Evolutionary conservation across 2,113 vertebrate species (phyloP).

Genomic region (Coturnix japonica): DNA sequence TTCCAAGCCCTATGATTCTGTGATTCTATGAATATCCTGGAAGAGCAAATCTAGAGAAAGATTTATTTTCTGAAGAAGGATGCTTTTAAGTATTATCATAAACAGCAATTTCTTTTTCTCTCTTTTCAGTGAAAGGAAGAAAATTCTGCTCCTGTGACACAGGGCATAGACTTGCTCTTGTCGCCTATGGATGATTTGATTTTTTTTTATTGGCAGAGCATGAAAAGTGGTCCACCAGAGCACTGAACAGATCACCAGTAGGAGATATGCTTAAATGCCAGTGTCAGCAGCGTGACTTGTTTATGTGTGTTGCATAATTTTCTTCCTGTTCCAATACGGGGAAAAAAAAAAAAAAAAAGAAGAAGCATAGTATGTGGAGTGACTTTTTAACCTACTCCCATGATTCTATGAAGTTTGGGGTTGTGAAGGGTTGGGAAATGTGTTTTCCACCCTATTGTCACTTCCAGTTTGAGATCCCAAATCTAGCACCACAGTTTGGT

Average conservation of each 20-base stretch:
- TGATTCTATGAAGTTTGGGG: background rate
- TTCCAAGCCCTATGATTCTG: background rate
- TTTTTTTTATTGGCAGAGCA: background rate
- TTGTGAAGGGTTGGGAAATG: rapidly evolving
- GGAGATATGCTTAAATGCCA: background rate
- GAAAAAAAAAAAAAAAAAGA: background rate
- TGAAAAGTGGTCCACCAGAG: background rate
- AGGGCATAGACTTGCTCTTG: background rate
- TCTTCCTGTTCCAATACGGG: background rate
- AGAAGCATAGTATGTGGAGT: background rate
- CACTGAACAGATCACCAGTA: background rate
- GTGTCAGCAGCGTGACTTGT: rapidly evolving
- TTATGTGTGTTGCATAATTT: background rate
- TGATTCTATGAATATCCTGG: background rate
- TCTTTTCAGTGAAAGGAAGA: background rate
- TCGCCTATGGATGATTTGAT: background rate
- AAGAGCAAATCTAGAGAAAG: background rate
- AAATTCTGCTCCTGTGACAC: background rate
- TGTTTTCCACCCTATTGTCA: background rate
- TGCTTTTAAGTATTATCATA: background rate
- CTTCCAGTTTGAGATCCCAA: background rate
- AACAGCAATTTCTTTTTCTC: background rate
- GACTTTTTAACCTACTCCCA: background rate
- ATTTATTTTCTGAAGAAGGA: background rate
- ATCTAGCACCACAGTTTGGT: too few relatives aligned